Evolutionary conservation across 2,113 vertebrate species (phyloP), one percentile per base, ranked within the genome.

Genomic region (Pogonocichla stellata): DNA sequence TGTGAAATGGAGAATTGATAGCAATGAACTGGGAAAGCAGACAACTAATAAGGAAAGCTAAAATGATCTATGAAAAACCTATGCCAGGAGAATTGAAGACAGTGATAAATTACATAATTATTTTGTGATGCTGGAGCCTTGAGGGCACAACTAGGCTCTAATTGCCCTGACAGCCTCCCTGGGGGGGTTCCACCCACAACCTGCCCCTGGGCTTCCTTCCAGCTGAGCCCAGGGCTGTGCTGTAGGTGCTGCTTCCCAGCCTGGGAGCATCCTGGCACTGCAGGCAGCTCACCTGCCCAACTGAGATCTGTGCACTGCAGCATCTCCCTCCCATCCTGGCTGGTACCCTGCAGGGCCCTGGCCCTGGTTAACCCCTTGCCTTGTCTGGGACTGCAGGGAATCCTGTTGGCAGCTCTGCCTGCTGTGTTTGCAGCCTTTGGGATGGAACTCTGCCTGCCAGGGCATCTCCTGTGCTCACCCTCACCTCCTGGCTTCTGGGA

Each of bases 371-470:
- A 47, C 31, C 47, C n/a, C 43, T 42, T 29, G 40, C 14, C 5
- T 1, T 4, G 12, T 6, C 65, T 58, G 38, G 28, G n/a, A 25
- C 31, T 13, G 36, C 58, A 16, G 24, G 54, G 64, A 53, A 65
- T 61, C 28, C 80, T 5, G 2, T 1, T 2, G 34, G 64, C 2
- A 0, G 28, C 70, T 79, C 73, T 67, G 56, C 64, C 40, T 1
- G 0, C 58, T 0, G 0, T 3, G 9, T 6, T 20, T 0, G 0
- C n/a, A 61, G 36, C 28, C 15, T 17, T 33, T 20, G 61, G 65
- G 47, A 54, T 26, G 56, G 23, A 7, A 25, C 36, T 40, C 16
- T 12, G 4, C 29, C 45, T 56, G 58, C 2, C 1, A 48, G 77
- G 77, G 31, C 45, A 61, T 0, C 2, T 22, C 42, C 45, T 2